These are phyloP conservation scores for Amphiura filiformis DNA, from an alignment of 35 echinoderm and acorn worm genomes.

Conservation along the genomic window DNA sequence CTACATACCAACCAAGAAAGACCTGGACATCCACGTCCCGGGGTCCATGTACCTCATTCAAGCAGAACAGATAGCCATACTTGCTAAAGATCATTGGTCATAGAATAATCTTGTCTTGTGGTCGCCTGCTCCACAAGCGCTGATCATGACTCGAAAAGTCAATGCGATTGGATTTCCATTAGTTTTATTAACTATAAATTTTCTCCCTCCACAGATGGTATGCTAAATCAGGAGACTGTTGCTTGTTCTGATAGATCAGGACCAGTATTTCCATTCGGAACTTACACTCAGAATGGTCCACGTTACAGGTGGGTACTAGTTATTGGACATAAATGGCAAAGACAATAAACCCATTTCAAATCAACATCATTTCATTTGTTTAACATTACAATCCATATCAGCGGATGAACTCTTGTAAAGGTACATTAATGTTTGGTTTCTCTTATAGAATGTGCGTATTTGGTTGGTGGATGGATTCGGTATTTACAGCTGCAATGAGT, in stretches of 20 bases:
- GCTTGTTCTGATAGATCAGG: not conserved
- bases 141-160: no score
- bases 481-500: not conserved
- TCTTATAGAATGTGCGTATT: not conserved
- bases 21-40: no score
- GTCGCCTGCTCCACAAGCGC: no score
- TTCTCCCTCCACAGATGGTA: not conserved
- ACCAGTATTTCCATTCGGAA: not conserved
- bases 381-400: not conserved
- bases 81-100: no score
- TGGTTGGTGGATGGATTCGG: not conserved
- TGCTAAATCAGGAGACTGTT: not conserved
- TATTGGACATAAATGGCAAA: not conserved
- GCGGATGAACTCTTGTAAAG: not conserved
- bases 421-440: not conserved
- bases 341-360: not conserved
- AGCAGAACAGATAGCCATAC: no score
- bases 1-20: no score
- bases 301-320: not conserved
- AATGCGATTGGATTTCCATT: no score
- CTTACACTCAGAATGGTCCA: not conserved
- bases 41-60: no score
- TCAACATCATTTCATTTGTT: not conserved
- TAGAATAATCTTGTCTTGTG: no score
- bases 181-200: no score